phyloP scores from a whole-genome alignment of 23 tunicate genomes.

The Botrylloides violaceus region DNA sequence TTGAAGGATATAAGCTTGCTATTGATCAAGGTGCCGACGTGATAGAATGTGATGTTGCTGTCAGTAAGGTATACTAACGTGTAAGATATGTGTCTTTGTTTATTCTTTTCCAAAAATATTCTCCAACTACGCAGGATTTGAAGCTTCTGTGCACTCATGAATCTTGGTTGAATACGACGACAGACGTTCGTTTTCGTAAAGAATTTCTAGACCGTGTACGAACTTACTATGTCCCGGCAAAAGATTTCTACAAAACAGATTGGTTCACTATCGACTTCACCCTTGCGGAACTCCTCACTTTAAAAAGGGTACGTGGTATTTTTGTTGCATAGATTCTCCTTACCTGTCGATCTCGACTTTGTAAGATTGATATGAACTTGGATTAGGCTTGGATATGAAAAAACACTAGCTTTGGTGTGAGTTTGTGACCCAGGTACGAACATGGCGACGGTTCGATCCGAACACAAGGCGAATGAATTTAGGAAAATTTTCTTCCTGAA shows the following conservation, averaged over 20 bases:
- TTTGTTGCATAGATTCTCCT: background rate
- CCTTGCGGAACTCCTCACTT: slow-evolving; percentile 43
- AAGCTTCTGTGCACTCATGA: slow-evolving; percentile 82
- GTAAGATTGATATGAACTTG: background rate
- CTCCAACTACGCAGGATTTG: no score
- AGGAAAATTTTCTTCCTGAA: no score
- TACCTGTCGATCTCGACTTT: background rate
- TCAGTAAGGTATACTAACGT: slow-evolving; percentile 69
- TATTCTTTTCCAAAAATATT: no score
- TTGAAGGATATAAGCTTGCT: slow-evolving; percentile 71
- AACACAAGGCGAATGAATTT: no score
- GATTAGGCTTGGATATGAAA: background rate
- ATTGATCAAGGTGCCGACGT: slow-evolving; percentile 89
- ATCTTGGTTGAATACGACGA: slow-evolving; percentile 53
- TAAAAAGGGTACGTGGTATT: slow-evolving; percentile 32
- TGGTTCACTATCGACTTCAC: slow-evolving; percentile 89
- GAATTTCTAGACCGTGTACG: slow-evolving; percentile 46
- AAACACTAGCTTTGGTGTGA: no score
- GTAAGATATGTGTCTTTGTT: no score
- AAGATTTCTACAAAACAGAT: slow-evolving; percentile 29
- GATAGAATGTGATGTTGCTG: slow-evolving; percentile 90
- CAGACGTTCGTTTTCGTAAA: slow-evolving; percentile 38
- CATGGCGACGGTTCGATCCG: no score
- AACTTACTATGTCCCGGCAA: slow-evolving; percentile 36
- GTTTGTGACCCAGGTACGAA: no score